Percentiles rank a stretch among this genome's conserved stretches.
Conservation (phyloP, 2,113 vertebrate species). For the Silurus meridionalis region DNA sequence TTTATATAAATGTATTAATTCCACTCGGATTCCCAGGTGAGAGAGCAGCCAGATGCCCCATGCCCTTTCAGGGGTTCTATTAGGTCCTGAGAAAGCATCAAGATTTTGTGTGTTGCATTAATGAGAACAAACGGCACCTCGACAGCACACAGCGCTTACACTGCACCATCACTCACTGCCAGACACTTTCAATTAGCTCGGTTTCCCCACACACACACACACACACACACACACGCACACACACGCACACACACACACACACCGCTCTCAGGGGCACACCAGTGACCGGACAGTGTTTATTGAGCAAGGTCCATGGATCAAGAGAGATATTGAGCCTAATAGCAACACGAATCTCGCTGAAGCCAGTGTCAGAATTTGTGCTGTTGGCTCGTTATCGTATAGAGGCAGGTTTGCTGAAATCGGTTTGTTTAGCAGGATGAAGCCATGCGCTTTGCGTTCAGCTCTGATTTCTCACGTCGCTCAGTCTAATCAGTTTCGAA, state of each 20-base stretch:
- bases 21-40: not conserved
- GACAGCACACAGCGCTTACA: not conserved
- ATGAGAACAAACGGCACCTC: constrained; percentile 46
- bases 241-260: constrained; percentile 5
- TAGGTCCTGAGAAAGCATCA: constrained; percentile 10
- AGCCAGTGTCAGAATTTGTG: constrained; percentile 25
- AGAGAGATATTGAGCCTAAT: constrained; percentile 5
- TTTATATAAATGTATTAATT: not conserved
- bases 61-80: not conserved
- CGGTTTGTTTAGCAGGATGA: not conserved
- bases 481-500: constrained; percentile 43
- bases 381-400: constrained; percentile 26
- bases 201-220: constrained; percentile 34
- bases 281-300: not conserved
- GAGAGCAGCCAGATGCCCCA: not conserved
- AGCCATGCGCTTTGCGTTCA: constrained; percentile 25
- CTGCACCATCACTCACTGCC: not conserved
- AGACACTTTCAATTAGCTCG: not conserved
- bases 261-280: constrained; percentile 27
- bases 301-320: not conserved
- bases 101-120: constrained; percentile 31
- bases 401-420: constrained; percentile 46
- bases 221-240: constrained; percentile 38
- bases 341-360: constrained; percentile 55
- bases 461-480: constrained; percentile 41